Conservation (phyloP, 2,888 invertebrate species). For the Drosophila trichaetosa region DNA sequence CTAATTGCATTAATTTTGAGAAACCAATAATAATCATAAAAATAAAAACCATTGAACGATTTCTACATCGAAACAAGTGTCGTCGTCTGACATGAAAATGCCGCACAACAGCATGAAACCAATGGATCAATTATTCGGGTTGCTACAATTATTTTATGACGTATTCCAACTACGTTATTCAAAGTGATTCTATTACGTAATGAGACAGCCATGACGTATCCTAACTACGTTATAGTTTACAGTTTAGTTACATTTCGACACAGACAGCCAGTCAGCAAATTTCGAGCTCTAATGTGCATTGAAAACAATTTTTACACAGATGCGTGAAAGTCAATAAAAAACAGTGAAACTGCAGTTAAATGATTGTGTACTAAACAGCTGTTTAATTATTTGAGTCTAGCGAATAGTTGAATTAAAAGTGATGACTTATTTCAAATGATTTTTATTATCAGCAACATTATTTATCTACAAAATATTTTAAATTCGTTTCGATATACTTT, state of each 20-base stretch:
- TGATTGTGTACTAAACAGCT: slow-evolving; percentile 22
- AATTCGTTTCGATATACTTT: background rate
- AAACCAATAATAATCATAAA: slow-evolving; percentile 15
- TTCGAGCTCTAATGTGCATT: slow-evolving; percentile 5
- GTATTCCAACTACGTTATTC: background rate
- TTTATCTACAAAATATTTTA: background rate
- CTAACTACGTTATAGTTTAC: background rate
- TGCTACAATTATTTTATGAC: slow-evolving; percentile 10
- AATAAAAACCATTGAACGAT: slow-evolving; percentile 34
- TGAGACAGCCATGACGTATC: background rate
- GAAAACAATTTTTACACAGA: slow-evolving; percentile 15
- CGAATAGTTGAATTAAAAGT: background rate
- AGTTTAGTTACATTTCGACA: background rate
- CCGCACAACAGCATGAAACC: slow-evolving; percentile 8
- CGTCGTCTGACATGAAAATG: slow-evolving; percentile 23
- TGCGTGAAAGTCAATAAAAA: slow-evolving; percentile 9
- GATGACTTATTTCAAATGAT: background rate
- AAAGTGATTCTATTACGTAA: background rate
- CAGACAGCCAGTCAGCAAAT: background rate
- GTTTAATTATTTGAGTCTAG: slow-evolving; percentile 18
- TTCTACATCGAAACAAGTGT: slow-evolving; percentile 33
- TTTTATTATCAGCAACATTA: background rate
- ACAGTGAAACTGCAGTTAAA: slow-evolving; percentile 5
- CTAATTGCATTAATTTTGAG: slow-evolving; percentile 69
- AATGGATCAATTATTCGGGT: slow-evolving; percentile 48